These are phyloP conservation scores for Styela clava DNA, from an alignment of 23 tunicate species.

Conservation along the genomic window DNA sequence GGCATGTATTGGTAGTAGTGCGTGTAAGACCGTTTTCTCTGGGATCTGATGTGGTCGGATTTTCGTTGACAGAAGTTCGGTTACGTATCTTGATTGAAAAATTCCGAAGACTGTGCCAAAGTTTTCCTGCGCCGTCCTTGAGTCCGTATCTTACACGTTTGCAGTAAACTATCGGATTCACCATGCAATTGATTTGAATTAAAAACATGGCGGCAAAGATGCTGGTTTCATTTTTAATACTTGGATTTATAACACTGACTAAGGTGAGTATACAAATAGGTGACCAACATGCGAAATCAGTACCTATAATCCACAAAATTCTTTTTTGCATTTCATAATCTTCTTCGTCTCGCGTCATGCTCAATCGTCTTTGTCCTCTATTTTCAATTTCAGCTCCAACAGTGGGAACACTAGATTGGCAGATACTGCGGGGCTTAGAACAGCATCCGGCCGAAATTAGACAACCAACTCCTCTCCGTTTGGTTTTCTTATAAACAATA, in stretches of 20 bases:
- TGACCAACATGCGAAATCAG: slow-evolving; percentile 23
- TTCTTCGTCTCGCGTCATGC: slow-evolving; percentile 26
- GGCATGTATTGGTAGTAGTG: background rate
- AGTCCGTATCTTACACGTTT: background rate
- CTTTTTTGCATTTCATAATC: slow-evolving; percentile 33
- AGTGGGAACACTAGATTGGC: background rate
- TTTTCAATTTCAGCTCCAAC: background rate
- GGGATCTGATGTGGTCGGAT: no score
- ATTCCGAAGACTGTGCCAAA: background rate
- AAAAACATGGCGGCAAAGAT: slow-evolving; percentile 18
- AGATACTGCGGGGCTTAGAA: background rate
- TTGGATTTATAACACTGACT: background rate
- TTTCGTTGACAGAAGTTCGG: no score
- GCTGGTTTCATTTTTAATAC: slow-evolving; percentile 9
- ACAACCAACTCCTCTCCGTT: slow-evolving; percentile 3
- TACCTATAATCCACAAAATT: slow-evolving; percentile 18
- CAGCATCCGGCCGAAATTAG: slow-evolving; percentile 15
- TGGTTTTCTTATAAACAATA: slow-evolving; percentile 13
- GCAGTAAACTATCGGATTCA: slow-evolving; percentile 21
- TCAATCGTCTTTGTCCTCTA: background rate
- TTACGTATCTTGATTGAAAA: no score
- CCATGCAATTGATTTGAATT: slow-evolving; percentile 24
- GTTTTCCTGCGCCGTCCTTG: background rate
- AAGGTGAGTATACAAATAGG: slow-evolving; percentile 19
- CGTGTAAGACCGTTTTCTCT: background rate